Conservation (phyloP, 2,888 invertebrate species). For the Gasteruption jaculator region DNA sequence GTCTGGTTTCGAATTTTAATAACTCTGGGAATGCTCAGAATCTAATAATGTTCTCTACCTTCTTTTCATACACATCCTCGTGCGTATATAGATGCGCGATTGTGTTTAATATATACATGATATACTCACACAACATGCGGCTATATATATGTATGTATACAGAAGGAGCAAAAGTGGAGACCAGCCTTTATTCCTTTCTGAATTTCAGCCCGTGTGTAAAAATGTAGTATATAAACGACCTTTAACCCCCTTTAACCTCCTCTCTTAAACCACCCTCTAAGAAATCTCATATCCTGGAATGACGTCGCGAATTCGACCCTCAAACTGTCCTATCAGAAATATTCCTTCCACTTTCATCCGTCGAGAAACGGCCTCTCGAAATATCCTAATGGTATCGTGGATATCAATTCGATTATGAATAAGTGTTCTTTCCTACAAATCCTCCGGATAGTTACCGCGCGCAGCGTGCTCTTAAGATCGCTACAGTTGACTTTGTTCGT, state of each 20-base stretch:
- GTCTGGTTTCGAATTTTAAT: slow-evolving; percentile 50
- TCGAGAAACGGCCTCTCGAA: no score
- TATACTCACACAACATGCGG: background rate
- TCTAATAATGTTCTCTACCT: slow-evolving; percentile 46
- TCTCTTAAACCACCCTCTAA: no score
- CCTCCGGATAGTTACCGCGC: no score
- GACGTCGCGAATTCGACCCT: slow-evolving; percentile 41
- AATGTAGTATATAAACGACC: no score
- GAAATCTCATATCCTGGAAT: slow-evolving; percentile 47
- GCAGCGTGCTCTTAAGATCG: no score
- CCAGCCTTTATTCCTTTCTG: slow-evolving; percentile 30
- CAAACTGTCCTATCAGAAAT: slow-evolving; percentile 18
- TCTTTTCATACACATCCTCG: slow-evolving; percentile 21
- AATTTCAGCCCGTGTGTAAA: slow-evolving; percentile 30
- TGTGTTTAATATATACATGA: no score
- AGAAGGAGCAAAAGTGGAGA: no score
- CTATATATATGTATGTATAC: no score
- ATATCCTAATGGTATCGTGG: slow-evolving; percentile 13
- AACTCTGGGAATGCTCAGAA: slow-evolving; percentile 50
- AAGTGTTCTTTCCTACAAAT: no score
- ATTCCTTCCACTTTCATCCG: slow-evolving; percentile 22
- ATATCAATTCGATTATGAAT: slow-evolving; percentile 25
- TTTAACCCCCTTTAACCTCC: no score
- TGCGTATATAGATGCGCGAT: slow-evolving; percentile 11
- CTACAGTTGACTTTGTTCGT: no score